Conservation (phyloP, 2,113 vertebrate genomes). For the Neotoma lepida region DNA sequence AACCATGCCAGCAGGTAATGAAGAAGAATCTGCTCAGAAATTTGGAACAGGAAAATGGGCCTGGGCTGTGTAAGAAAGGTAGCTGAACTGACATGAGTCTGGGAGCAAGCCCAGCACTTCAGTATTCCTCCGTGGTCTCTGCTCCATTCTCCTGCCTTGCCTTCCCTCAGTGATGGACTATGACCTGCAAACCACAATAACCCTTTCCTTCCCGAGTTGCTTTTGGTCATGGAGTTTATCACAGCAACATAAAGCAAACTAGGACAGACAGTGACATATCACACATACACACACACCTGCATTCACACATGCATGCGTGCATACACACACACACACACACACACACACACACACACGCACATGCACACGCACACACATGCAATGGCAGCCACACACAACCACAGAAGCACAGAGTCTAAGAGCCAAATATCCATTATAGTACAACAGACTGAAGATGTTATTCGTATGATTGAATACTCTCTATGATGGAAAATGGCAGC, state of each 20-base stretch:
- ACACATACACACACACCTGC: background rate
- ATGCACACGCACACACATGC: background rate
- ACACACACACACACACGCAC: background rate
- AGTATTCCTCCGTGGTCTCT: background rate
- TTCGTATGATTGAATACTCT: background rate
- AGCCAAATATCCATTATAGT: background rate
- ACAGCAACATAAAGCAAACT: background rate
- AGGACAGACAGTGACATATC: background rate
- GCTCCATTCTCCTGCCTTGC: too few species aligned
- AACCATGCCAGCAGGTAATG: background rate
- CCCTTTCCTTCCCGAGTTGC: background rate
- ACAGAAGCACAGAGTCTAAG: background rate
- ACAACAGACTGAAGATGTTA: background rate
- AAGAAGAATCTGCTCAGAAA: background rate
- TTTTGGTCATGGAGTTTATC: background rate
- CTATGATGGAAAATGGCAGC: background rate
- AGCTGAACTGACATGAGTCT: background rate
- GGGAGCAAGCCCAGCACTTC: background rate
- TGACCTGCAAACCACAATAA: background rate
- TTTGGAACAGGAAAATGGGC: background rate
- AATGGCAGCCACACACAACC: background rate
- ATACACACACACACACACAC: background rate
- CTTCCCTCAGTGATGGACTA: background rate
- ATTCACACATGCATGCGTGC: fast-evolving
- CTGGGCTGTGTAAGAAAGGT: background rate